Percentiles rank a stretch among this genome's conserved stretches.
phyloP scores from a whole-genome alignment of 2,888 invertebrate genomes.

The Dorcus hopei region DNA sequence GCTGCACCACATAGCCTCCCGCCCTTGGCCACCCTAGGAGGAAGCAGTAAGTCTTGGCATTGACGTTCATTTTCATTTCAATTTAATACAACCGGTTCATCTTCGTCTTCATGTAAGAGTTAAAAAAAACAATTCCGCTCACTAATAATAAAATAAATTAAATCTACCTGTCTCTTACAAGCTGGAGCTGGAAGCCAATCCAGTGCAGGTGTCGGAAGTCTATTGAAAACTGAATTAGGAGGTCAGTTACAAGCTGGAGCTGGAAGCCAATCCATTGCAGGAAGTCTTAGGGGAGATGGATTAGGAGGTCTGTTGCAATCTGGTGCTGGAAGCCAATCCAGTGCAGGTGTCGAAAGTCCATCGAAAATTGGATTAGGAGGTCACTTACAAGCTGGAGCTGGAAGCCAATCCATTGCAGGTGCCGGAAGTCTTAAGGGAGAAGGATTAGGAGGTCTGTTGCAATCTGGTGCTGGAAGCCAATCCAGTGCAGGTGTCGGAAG shows the following conservation, averaged over 20 bases:
- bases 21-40: too few relatives aligned
- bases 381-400: background rate
- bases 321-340: constrained; percentile 7
- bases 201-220: too few relatives aligned
- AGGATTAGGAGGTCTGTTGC: background rate
- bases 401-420: background rate
- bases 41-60: too few relatives aligned
- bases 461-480: too few relatives aligned
- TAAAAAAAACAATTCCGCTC: too few relatives aligned
- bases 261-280: background rate
- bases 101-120: too few relatives aligned
- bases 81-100: too few relatives aligned
- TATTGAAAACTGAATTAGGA: background rate
- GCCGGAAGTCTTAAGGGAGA: constrained; percentile 1
- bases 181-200: too few relatives aligned
- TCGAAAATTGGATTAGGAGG: background rate
- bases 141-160: too few relatives aligned
- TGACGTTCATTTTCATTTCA: too few relatives aligned
- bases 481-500: background rate
- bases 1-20: too few relatives aligned
- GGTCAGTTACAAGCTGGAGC: background rate
- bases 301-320: constrained; percentile 5
- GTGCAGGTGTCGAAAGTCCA: background rate
- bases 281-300: constrained; percentile 1
- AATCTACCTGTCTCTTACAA: too few relatives aligned